Percentiles rank a stretch among this genome's conserved stretches.
phyloP scores from a whole-genome alignment of 2,113 vertebrate genomes.

The Pungitius pungitius region DNA sequence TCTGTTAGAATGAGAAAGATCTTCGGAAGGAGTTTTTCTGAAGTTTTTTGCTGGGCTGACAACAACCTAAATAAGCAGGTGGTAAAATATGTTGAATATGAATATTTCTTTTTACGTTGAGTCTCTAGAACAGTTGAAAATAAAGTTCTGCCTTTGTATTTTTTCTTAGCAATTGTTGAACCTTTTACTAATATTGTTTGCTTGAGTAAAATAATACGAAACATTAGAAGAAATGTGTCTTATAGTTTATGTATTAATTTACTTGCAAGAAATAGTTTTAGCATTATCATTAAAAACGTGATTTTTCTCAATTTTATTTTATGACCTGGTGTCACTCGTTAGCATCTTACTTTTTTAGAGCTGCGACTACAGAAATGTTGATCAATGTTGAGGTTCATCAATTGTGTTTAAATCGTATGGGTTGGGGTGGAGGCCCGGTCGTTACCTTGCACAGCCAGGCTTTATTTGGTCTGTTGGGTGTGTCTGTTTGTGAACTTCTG shows the following conservation, averaged over 20 bases:
- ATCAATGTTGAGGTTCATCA: no score
- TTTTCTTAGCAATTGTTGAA: not conserved
- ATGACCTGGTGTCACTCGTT: not conserved
- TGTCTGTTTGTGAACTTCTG: no score
- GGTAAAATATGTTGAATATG: not conserved
- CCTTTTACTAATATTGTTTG: not conserved
- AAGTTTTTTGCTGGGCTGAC: not conserved
- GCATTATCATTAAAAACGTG: not conserved
- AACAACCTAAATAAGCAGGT: not conserved
- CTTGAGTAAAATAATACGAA: not conserved
- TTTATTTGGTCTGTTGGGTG: no score
- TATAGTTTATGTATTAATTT: not conserved
- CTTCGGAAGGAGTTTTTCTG: not conserved
- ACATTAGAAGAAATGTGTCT: not conserved
- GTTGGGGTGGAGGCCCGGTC: not conserved
- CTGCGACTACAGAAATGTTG: no score
- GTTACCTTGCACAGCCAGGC: slow-evolving; percentile 1
- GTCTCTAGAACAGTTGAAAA: not conserved
- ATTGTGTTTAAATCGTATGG: no score
- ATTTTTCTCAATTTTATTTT: not conserved
- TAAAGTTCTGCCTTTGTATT: not conserved
- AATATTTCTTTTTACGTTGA: not conserved
- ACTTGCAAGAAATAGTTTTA: not conserved
- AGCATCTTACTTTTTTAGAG: not conserved
- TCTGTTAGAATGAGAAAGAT: not conserved